These are phyloP conservation scores for Galaxea fascicularis DNA, from an alignment of 92 coral and sea anemone genomes.

Conservation along the genomic window DNA sequence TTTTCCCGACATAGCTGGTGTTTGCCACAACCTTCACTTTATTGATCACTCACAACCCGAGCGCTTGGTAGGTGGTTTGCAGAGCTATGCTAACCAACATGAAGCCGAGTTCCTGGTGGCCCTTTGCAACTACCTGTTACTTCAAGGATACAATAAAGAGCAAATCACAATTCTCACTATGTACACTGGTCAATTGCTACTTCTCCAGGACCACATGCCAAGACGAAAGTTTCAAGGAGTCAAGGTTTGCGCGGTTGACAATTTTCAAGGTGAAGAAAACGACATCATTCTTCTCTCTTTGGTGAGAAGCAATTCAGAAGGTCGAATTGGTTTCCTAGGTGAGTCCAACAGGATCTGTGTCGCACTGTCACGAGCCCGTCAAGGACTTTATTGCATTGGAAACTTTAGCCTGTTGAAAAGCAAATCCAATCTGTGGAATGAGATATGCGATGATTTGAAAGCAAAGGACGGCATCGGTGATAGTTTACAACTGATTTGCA, in stretches of 20 bases:
- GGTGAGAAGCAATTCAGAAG: conserved; percentile 72
- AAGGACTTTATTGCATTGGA: conserved; percentile 77
- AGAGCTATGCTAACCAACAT: conserved; percentile 71
- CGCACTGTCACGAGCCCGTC: conserved; percentile 78
- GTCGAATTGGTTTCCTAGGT: conserved; percentile 72
- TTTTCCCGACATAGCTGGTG: conserved; percentile 51
- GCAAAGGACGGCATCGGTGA: conserved; percentile 44
- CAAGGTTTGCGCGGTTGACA: conserved; percentile 70
- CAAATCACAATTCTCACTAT: conserved; percentile 73
- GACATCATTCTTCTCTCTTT: conserved; percentile 77
- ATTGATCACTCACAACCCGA: conserved; percentile 65
- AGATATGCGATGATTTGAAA: conserved; percentile 61
- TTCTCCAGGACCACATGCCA: conserved; percentile 69
- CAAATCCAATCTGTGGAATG: conserved; percentile 63
- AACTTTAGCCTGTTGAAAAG: conserved; percentile 61
- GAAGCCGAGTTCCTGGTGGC: conserved; percentile 72
- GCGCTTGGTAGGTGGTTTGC: conserved; percentile 47
- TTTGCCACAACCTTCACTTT: conserved; percentile 51
- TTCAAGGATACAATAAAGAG: conserved; percentile 53
- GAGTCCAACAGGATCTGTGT: conserved; percentile 87
- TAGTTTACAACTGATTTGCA: conserved; percentile 9
- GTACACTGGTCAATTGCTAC: conserved; percentile 78
- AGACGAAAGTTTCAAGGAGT: conserved; percentile 47
- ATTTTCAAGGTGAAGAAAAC: conserved; percentile 85
- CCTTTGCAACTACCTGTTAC: conserved; percentile 66